These are phyloP conservation scores for Rhogogaster chlorosoma DNA, from an alignment of 2,888 invertebrate genomes.

Conservation along the genomic window DNA sequence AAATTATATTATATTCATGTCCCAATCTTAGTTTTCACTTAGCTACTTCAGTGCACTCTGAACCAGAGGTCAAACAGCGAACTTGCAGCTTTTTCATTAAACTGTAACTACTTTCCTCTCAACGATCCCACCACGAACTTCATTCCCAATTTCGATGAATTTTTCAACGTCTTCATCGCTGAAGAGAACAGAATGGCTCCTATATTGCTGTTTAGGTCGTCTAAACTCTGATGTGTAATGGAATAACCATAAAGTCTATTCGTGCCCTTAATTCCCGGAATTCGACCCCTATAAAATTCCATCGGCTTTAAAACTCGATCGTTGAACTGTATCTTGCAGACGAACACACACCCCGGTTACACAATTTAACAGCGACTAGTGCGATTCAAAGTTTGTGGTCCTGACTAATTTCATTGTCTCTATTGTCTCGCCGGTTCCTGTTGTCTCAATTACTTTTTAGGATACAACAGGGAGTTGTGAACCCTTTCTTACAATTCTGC, in stretches of 20 bases:
- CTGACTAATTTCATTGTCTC: conserved; percentile 35
- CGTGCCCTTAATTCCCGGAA: background rate
- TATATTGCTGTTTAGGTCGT: background rate
- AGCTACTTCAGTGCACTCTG: background rate
- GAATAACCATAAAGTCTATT: background rate
- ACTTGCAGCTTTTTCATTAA: background rate
- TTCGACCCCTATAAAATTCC: background rate
- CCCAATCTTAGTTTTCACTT: conserved; percentile 34
- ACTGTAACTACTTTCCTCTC: background rate
- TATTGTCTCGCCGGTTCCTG: background rate
- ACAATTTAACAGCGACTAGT: conserved; percentile 22
- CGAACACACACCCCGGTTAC: background rate
- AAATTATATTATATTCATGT: conserved; percentile 26
- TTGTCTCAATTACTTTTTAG: conserved; percentile 24
- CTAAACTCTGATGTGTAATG: no score
- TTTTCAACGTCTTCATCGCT: background rate
- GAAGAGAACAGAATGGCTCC: background rate
- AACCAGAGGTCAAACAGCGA: background rate
- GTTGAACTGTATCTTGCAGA: background rate
- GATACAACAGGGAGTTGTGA: conserved; percentile 29
- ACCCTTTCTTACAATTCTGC: background rate
- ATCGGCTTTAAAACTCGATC: conserved; percentile 18
- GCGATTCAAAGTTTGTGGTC: conserved; percentile 13
- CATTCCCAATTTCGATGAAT: background rate
- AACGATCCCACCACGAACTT: background rate